A percentile compares a stretch with the other conserved stretches of the same genome.
These are phyloP conservation scores for Nannoperca obscura DNA, from an alignment of 2,797 vertebrate genomes.

Conservation along the genomic window DNA sequence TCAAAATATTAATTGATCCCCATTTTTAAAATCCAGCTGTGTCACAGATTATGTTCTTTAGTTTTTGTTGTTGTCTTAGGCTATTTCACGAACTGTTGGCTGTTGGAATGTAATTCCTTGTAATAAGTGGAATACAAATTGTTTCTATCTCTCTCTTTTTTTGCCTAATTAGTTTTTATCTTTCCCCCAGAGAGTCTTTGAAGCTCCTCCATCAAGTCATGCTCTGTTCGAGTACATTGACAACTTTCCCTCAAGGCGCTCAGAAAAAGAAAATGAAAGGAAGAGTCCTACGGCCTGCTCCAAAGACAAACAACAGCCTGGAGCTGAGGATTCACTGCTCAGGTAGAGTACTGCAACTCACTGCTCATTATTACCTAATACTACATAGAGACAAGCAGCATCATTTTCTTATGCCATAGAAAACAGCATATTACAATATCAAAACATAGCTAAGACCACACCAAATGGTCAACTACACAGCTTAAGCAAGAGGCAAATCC, in stretches of 20 bases:
- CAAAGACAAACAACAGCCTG: constrained; percentile 43
- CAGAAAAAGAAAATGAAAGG: constrained; percentile 81
- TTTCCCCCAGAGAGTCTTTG: constrained; percentile 78
- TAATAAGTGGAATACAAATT: neutral
- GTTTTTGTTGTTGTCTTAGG: neutral
- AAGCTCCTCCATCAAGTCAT: constrained; percentile 76
- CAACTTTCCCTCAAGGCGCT: constrained; percentile 80
- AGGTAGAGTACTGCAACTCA: constrained; percentile 70
- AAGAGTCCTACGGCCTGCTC: constrained; percentile 68
- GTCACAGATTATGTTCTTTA: neutral
- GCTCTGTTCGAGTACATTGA: constrained; percentile 83
- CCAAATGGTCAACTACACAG: neutral
- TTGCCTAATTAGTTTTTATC: neutral
- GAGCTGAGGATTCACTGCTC: constrained; percentile 77
- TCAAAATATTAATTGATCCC: neutral
- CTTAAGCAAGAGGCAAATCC: neutral
- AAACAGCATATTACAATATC: neutral
- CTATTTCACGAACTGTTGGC: neutral
- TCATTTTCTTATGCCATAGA: neutral
- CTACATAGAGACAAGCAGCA: neutral
- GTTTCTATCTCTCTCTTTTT: too few relatives aligned
- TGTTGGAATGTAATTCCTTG: neutral
- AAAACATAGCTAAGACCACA: neutral
- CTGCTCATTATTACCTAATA: neutral
- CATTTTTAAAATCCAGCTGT: neutral